Evolutionary conservation across 2,888 invertebrate genomes (phyloP).

Genomic region (Tetanocera ferruginea): DNA sequence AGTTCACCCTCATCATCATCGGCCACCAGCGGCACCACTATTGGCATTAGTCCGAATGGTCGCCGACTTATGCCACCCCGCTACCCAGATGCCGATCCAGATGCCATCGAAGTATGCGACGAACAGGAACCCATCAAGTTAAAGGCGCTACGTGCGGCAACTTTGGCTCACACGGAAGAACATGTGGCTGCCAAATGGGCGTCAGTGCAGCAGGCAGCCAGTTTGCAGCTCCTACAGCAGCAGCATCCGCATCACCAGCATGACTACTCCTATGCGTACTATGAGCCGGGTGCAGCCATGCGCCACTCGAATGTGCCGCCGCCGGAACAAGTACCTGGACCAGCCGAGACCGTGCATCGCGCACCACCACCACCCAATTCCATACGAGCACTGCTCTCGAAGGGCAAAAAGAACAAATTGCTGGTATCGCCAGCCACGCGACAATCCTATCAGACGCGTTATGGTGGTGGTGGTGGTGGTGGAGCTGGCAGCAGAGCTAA

Average conservation of each 20-base stretch:
- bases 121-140: constrained; percentile 58
- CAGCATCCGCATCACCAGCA: constrained; percentile 58
- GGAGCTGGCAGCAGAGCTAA: constrained; percentile 52
- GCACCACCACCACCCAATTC: constrained; percentile 67
- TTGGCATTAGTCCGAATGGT: constrained; percentile 52
- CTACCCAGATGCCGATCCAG: constrained; percentile 63
- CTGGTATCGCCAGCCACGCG: constrained; percentile 63
- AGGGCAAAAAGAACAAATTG: constrained; percentile 67
- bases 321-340: constrained; percentile 44
- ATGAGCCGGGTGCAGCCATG: constrained; percentile 78
- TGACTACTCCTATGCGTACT: constrained; percentile 88
- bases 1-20: constrained; percentile 44
- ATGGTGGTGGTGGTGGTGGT: constrained; percentile 71
- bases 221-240: constrained; percentile 52
- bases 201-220: constrained; percentile 52
- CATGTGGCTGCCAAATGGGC: constrained; percentile 47
- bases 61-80: constrained; percentile 61
- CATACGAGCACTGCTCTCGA: constrained; percentile 66
- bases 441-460: constrained; percentile 67
- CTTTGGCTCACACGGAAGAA: not conserved
- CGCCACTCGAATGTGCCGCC: constrained; percentile 78
- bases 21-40: constrained; percentile 45
- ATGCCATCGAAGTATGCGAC: constrained; percentile 68
- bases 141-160: constrained; percentile 47
- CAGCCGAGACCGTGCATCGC: constrained; percentile 40